phyloP scores from a whole-genome alignment of 2,113 vertebrate genomes.

The Pachyramphus minor region DNA sequence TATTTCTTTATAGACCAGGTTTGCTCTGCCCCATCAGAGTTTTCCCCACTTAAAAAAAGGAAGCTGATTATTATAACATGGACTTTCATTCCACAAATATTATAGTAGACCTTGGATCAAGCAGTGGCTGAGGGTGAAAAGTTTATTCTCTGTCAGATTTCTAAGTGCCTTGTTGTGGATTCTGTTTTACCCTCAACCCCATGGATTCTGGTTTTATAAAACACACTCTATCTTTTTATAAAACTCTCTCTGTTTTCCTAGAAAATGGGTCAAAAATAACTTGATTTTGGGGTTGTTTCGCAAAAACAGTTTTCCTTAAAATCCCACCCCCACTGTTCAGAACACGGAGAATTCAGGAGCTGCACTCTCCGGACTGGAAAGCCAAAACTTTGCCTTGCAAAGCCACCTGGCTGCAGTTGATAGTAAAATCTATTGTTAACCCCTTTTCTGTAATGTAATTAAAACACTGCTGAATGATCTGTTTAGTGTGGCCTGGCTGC shows the following conservation, averaged over 20 bases:
- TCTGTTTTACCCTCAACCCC: neutral
- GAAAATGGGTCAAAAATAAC: neutral
- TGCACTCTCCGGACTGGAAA: neutral
- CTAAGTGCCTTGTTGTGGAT: neutral
- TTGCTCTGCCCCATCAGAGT: fast-evolving
- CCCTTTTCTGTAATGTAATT: conserved; percentile 45
- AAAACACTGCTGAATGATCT: conserved; percentile 40
- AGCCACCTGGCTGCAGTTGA: conserved; percentile 51
- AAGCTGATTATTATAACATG: neutral
- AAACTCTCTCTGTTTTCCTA: neutral
- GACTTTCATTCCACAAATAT: neutral
- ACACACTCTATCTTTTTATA: neutral
- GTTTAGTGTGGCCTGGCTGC: neutral
- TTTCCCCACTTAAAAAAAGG: neutral
- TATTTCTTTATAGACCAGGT: neutral
- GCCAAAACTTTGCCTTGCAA: conserved; percentile 7
- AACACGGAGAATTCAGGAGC: neutral
- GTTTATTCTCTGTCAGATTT: neutral
- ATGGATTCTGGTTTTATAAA: neutral
- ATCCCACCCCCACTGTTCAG: neutral
- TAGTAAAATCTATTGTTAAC: conserved; percentile 4
- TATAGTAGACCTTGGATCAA: neutral
- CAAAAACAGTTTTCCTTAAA: neutral
- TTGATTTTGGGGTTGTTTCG: neutral
- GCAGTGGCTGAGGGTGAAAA: neutral